Evolutionary conservation across 2,797 vertebrate species (phyloP).

Genomic region (Coregonus ussuriensis): DNA sequence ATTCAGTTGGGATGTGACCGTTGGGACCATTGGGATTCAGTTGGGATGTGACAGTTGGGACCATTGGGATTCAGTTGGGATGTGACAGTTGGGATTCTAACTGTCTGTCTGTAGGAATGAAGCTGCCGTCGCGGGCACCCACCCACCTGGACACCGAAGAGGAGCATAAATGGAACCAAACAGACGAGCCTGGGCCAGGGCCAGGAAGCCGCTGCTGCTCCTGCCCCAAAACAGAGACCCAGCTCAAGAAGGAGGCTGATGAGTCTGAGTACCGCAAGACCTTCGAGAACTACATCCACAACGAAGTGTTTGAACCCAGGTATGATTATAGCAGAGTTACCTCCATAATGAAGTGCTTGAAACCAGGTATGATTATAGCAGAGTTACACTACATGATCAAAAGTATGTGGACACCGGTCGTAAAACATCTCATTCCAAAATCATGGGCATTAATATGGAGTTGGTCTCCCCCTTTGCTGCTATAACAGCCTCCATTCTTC

Average conservation of each 20-base stretch:
- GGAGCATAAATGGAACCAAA: slow-evolving; percentile 83
- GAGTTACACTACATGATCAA: background rate
- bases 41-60: too few relatives aligned
- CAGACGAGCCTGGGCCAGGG: slow-evolving; percentile 74
- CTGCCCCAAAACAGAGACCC: slow-evolving; percentile 92
- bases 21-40: too few relatives aligned
- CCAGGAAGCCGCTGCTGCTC: slow-evolving; percentile 81
- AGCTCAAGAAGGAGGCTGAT: slow-evolving; percentile 92
- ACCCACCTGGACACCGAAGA: slow-evolving; percentile 74
- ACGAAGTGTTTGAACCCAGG: slow-evolving; percentile 82
- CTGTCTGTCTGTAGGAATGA: slow-evolving; percentile 78
- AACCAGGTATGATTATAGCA: slow-evolving; percentile 16
- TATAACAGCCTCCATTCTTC: too few relatives aligned
- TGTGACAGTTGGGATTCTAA: background rate
- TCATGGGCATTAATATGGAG: too few relatives aligned
- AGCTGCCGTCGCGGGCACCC: slow-evolving; percentile 84
- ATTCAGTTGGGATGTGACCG: too few relatives aligned
- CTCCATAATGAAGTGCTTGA: slow-evolving; percentile 93
- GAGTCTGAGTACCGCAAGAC: slow-evolving; percentile 91
- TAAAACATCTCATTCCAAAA: too few relatives aligned
- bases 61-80: too few relatives aligned
- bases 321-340: slow-evolving; percentile 58
- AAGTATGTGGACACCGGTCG: too few relatives aligned
- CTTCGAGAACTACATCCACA: slow-evolving; percentile 97
- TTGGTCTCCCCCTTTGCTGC: too few relatives aligned